These are phyloP conservation scores for Salminus brasiliensis DNA, from an alignment of 2,113 vertebrate species.

Conservation along the genomic window DNA sequence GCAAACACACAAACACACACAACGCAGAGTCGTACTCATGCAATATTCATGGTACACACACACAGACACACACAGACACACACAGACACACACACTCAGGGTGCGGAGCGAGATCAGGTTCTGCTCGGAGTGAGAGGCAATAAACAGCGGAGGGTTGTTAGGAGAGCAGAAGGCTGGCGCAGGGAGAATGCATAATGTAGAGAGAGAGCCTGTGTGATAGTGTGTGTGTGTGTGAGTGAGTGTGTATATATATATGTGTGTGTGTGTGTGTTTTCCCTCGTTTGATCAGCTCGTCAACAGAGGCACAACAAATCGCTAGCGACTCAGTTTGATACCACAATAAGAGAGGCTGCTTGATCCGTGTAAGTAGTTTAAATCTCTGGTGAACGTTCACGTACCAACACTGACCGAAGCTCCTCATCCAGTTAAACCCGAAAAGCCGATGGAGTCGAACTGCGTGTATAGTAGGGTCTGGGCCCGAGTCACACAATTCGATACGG, in stretches of 20 bases:
- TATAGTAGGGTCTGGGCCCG: too few species aligned
- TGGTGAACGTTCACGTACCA: constrained; percentile 2
- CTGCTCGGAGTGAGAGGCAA: constrained; percentile 34
- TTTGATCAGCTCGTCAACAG: constrained; percentile 8
- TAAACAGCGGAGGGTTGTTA: constrained; percentile 42
- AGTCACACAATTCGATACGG: too few species aligned
- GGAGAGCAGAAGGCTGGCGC: constrained; percentile 28
- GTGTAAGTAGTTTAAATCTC: not conserved
- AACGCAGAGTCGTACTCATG: constrained; percentile 12
- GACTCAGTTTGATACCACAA: constrained; percentile 26
- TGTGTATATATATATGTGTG: constrained; percentile 11
- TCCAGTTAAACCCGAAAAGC: not conserved
- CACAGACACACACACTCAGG: constrained; percentile 1
- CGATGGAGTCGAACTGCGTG: not conserved
- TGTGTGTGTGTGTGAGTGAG: too few species aligned
- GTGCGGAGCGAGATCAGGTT: constrained; percentile 36
- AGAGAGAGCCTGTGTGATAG: not conserved
- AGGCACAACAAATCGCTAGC: constrained; percentile 12
- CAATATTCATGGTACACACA: constrained; percentile 42
- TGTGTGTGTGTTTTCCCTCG: too few species aligned
- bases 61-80: constrained; percentile 9
- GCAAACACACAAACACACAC: not conserved
- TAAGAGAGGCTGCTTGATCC: constrained; percentile 9
- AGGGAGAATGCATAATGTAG: constrained; percentile 26
- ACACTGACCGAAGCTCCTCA: not conserved